Percentiles rank a stretch among this genome's conserved stretches.
Conservation (phyloP, 2,888 invertebrate genomes). For the Dimorphilus gyrociliatus region DNA sequence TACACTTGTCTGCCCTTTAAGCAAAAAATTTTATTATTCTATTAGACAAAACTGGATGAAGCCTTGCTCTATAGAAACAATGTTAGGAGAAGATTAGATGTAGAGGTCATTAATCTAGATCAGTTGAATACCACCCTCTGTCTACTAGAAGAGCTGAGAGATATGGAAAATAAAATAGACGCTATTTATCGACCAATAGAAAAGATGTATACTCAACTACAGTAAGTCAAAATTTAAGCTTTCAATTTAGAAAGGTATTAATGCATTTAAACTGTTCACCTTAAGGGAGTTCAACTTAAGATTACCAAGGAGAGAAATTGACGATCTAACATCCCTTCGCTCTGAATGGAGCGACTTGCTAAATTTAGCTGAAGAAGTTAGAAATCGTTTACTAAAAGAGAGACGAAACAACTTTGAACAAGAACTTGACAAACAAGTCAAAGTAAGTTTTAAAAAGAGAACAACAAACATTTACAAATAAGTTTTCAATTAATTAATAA, state of each 20-base stretch:
- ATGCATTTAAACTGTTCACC: no score
- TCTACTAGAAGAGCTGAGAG: slow-evolving; percentile 34
- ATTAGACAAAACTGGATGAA: slow-evolving; percentile 29
- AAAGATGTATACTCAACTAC: slow-evolving; percentile 31
- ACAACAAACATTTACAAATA: no score
- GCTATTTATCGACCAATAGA: slow-evolving; percentile 36
- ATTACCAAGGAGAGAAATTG: slow-evolving; percentile 29
- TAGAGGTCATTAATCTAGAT: slow-evolving; percentile 30
- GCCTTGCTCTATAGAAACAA: slow-evolving; percentile 26
- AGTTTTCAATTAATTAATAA: background rate
- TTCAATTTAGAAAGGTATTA: background rate
- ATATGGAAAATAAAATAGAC: slow-evolving; percentile 38
- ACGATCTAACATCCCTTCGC: slow-evolving; percentile 29
- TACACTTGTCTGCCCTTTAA: no score
- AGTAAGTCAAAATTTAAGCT: slow-evolving; percentile 10
- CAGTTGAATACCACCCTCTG: slow-evolving; percentile 35
- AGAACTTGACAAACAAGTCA: slow-evolving; percentile 38
- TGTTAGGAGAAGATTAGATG: slow-evolving; percentile 26
- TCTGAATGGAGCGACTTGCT: slow-evolving; percentile 32
- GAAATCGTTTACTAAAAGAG: slow-evolving; percentile 30
- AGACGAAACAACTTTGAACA: slow-evolving; percentile 34
- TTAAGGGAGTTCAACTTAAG: slow-evolving; percentile 31
- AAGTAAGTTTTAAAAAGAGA: slow-evolving; percentile 28
- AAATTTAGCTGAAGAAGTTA: slow-evolving; percentile 29
- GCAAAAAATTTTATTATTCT: no score